These are phyloP conservation scores for Emmelina monodactyla DNA, from an alignment of 2,888 invertebrate species.

Conservation along the genomic window DNA sequence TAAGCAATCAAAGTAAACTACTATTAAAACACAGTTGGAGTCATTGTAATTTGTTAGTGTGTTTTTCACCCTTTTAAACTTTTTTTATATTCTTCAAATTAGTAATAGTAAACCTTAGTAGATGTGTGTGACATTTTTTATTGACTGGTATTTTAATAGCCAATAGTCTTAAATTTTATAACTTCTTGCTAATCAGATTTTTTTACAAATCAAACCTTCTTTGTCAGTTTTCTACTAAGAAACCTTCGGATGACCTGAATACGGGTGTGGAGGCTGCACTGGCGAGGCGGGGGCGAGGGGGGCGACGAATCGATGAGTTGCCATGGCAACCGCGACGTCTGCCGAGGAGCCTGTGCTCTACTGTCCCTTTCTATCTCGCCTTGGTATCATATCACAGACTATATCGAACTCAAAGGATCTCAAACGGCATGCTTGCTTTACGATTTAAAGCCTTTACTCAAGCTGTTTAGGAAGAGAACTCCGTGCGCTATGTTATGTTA, in stretches of 20 bases:
- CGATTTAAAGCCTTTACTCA: too few relatives aligned
- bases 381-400: conserved; percentile 64
- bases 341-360: conserved; percentile 64
- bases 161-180: not conserved
- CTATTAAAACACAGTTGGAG: too few relatives aligned
- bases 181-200: not conserved
- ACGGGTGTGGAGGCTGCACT: conserved; percentile 37
- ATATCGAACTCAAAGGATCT: too few relatives aligned
- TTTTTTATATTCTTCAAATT: too few relatives aligned
- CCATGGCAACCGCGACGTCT: conserved; percentile 63
- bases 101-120: too few relatives aligned
- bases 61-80: too few relatives aligned
- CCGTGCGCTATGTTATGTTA: accelerated
- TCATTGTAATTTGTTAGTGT: too few relatives aligned
- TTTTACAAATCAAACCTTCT: conserved; percentile 17
- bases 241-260: conserved; percentile 56
- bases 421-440: too few relatives aligned
- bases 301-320: conserved; percentile 59
- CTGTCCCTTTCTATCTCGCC: conserved; percentile 65
- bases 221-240: conserved; percentile 10
- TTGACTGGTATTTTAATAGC: too few relatives aligned
- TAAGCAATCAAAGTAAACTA: too few relatives aligned
- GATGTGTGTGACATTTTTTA: too few relatives aligned
- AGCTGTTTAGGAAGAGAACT: too few relatives aligned
- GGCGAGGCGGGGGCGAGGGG: conserved; percentile 30